A percentile compares a stretch with the other conserved stretches of the same genome.
These are phyloP conservation scores for Mormyrus lacerda DNA, from an alignment of 2,113 vertebrate species.

Conservation along the genomic window DNA sequence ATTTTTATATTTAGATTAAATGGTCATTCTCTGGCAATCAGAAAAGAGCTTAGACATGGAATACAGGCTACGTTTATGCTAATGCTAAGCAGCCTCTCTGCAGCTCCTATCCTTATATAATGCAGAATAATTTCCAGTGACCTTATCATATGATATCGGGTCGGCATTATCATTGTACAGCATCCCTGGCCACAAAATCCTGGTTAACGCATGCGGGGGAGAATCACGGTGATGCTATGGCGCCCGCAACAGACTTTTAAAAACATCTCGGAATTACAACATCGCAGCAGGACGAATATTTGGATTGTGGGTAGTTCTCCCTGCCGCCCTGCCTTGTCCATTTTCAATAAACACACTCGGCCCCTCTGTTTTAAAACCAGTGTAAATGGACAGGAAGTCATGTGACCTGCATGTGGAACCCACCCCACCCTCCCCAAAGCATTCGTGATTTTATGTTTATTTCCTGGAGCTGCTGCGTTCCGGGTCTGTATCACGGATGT, in stretches of 20 bases:
- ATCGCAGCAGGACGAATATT: not conserved
- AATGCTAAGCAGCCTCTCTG: not conserved
- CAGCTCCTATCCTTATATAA: not conserved
- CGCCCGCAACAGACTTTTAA: not conserved
- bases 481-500: not conserved
- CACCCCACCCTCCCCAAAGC: not conserved
- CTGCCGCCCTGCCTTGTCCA: not conserved
- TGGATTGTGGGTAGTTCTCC: not conserved
- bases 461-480: not conserved
- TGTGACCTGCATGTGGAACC: not conserved
- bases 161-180: not conserved
- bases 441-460: not conserved
- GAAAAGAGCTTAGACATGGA: not conserved
- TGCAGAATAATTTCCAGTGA: not conserved
- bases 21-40: not conserved
- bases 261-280: not conserved
- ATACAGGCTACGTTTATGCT: not conserved
- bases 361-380: not conserved
- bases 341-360: not conserved
- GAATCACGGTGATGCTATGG: not conserved
- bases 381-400: not conserved
- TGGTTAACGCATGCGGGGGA: not conserved
- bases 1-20: not conserved
- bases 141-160: not conserved
- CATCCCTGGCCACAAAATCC: not conserved